A percentile compares a stretch with the other conserved stretches of the same genome.
Evolutionary conservation across 2,797 vertebrate genomes (phyloP).

Genomic region (Merluccius polli): DNA sequence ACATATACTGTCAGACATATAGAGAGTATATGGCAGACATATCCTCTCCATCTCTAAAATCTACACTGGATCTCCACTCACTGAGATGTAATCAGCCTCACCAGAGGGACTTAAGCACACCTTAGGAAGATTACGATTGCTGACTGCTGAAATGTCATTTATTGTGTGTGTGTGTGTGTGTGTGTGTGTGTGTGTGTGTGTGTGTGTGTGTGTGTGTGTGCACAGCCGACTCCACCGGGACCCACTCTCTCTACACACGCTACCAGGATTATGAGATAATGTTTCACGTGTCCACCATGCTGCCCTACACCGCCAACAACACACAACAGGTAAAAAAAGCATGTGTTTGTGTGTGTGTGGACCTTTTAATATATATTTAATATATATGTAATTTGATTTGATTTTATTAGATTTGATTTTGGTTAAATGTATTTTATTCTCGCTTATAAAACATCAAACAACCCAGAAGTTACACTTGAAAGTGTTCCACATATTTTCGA

Average conservation of each 20-base stretch:
- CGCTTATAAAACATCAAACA: too few relatives aligned
- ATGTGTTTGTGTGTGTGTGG: conserved; percentile 7
- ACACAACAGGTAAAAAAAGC: conserved; percentile 80
- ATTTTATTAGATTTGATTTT: too few relatives aligned
- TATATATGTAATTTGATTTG: too few relatives aligned
- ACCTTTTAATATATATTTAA: too few relatives aligned
- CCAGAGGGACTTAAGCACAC: not conserved
- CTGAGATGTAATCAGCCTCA: not conserved
- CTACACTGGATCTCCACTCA: not conserved
- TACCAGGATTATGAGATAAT: conserved; percentile 96
- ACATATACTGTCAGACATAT: too few relatives aligned
- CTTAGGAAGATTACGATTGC: not conserved
- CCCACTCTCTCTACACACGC: conserved; percentile 88
- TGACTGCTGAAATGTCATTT: not conserved
- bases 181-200: conserved; percentile 15
- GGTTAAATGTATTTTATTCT: too few relatives aligned
- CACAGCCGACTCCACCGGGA: conserved; percentile 88
- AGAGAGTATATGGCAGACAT: too few relatives aligned
- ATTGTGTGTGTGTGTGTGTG: conserved; percentile 12
- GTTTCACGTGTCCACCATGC: conserved; percentile 95
- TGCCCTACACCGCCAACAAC: conserved; percentile 92
- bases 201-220: conserved; percentile 27
- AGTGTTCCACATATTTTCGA: too few relatives aligned
- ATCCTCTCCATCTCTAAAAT: not conserved
- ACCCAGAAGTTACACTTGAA: too few relatives aligned